Evolutionary conservation across 2,113 vertebrate genomes (phyloP).

Genomic region (Piaya cayana): DNA sequence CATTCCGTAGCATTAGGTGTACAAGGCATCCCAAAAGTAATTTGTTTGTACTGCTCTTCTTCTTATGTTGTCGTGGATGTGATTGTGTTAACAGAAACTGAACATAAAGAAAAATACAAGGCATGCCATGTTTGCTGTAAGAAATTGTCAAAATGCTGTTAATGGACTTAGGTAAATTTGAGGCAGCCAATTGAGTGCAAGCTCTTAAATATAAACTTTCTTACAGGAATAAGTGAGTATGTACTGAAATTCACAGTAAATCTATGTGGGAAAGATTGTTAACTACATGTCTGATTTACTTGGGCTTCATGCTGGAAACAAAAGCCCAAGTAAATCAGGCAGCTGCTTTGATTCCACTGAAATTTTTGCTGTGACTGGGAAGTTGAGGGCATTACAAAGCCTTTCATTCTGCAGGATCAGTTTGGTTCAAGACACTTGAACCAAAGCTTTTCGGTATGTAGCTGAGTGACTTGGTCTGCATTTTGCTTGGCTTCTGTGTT

Average conservation of each 20-base stretch:
- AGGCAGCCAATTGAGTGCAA: not conserved
- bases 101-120: not conserved
- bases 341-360: not conserved
- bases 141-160: not conserved
- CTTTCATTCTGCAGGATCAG: not conserved
- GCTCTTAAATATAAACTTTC: not conserved
- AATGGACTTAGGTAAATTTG: not conserved
- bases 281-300: not conserved
- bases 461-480: not conserved
- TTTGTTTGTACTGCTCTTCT: not conserved
- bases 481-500: not conserved
- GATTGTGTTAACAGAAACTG: not conserved
- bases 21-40: accelerated
- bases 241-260: not conserved
- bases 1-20: not conserved
- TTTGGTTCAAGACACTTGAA: not conserved
- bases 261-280: not conserved
- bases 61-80: accelerated
- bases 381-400: not conserved
- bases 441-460: not conserved
- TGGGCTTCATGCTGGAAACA: not conserved
- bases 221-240: not conserved
- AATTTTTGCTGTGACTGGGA: not conserved
- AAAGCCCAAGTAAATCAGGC: not conserved
- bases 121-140: not conserved